Base-by-base conservation (phyloP, 2,113 vertebrate species). In the Nothocercus julius region DNA sequence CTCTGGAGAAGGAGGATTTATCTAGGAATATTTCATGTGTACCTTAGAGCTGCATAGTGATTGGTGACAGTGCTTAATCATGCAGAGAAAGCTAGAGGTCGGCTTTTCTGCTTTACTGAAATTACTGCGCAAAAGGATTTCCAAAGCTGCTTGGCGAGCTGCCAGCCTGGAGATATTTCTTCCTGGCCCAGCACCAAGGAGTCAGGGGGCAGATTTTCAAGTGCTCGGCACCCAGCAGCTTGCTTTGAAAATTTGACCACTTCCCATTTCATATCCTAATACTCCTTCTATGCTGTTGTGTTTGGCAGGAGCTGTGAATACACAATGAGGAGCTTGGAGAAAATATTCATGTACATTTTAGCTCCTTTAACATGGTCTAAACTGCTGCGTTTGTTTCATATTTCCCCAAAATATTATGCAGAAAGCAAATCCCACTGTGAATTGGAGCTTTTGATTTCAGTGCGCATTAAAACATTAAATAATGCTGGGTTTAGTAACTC, bases 261-360 rank as follows among this genome's bases (percentile, higher is more conserved):
- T 97, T 96, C 95, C 95, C 77, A 76, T 90, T 90, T 94, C 81
- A 90, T 96, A 96, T 90, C 93, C 90, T 93, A 92, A 84, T 86
- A 47, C 58, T 74, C 88, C 12, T 4, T 93, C 70, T 94, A 86
- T 47, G 68, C 67, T 90, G 86, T 84, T 95, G 80, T 75, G 67
- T 86, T 96, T 97, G 95, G 95, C 92, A 92, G 66, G 61, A 94
- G 81, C 77, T 10, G 4, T 53, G 94, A 94, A 96, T 92, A 69
- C 63, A 89, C 77, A 92, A 82, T 62, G 44, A 91, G 83, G 58
- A 96, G 34, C 53, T 51, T 54, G 75, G 86, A 86, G 80, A 89
- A 96, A 93, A 89, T 83, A 91, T 68, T 85, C 47, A 5, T 85
- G 72, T 85, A 58, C 49, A 4, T 68, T 76, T 90, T 86, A 86